Percentiles rank a stretch among this genome's conserved stretches.
phyloP scores from a whole-genome alignment of 53 echinoderm and acorn worm species.

The Actinopyga echinites region DNA sequence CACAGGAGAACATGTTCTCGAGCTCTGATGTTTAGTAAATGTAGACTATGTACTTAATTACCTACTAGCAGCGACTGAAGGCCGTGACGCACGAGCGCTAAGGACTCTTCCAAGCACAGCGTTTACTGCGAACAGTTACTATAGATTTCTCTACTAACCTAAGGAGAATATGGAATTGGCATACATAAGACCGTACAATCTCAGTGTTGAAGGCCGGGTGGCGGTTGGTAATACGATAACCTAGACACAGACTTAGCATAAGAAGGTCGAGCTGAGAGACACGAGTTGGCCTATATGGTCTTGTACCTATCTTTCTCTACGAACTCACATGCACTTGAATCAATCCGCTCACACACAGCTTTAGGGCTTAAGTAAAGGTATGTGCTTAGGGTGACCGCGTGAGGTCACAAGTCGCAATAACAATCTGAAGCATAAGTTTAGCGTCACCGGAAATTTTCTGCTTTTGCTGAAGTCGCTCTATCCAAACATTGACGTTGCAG shows the following conservation, averaged over 20 bases:
- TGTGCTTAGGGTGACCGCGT: constrained; percentile 27
- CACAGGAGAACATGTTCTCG: no score
- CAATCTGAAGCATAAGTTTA: neutral
- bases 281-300: no score
- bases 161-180: constrained; percentile 5
- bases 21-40: no score
- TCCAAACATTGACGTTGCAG: no score
- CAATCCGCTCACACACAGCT: neutral
- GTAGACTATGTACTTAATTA: no score
- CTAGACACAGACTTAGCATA: constrained; percentile 29
- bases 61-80: no score
- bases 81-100: no score
- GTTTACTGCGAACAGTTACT: no score
- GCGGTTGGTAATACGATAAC: constrained; percentile 28
- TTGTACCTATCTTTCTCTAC: no score
- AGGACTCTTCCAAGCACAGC: no score
- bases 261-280: constrained; percentile 14
- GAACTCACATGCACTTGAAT: no score
- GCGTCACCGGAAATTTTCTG: constrained; percentile 11
- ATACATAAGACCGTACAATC: neutral
- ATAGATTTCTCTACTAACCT: constrained; percentile 5
- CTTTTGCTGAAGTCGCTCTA: neutral
- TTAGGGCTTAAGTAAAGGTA: constrained; percentile 32
- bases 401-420: constrained; percentile 30
- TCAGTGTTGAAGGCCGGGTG: neutral